Evolutionary conservation across 2,888 invertebrate species (phyloP).

Genomic region (Empis livida): DNA sequence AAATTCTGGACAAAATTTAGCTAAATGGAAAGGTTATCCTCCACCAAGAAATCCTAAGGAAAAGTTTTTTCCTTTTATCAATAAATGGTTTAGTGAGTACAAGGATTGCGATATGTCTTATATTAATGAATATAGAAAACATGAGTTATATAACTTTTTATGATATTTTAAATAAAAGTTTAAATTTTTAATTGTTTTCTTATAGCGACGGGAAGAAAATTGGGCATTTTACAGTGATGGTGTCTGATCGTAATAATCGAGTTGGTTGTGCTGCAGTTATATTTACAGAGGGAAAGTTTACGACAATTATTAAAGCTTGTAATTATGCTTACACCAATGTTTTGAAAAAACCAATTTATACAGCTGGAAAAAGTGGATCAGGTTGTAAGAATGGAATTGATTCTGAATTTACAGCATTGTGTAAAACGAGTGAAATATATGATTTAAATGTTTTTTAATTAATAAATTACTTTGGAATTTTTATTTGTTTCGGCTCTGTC

Average conservation of each 20-base stretch:
- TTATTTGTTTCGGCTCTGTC: too few relatives aligned
- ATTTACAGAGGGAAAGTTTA: constrained; percentile 8
- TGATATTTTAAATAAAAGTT: neutral
- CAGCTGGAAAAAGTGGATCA: constrained; percentile 4
- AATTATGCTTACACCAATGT: neutral
- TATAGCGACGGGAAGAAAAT: constrained; percentile 7
- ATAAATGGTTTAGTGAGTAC: constrained; percentile 9
- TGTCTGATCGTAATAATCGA: constrained; percentile 19
- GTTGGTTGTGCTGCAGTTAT: constrained; percentile 22
- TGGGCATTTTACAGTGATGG: constrained; percentile 25
- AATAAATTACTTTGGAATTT: too few relatives aligned
- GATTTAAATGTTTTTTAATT: too few relatives aligned
- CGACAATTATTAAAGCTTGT: constrained; percentile 16
- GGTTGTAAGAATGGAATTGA: constrained; percentile 8
- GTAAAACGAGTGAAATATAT: constrained; percentile 4
- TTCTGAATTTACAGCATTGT: constrained; percentile 4
- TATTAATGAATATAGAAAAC: neutral
- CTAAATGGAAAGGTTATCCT: neutral
- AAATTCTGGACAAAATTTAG: constrained; percentile 9
- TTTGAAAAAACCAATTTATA: neutral
- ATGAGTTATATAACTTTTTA: neutral
- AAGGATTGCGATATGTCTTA: constrained; percentile 3
- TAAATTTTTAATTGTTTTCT: neutral
- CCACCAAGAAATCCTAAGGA: neutral
- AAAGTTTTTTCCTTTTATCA: neutral